Base-by-base conservation (phyloP, 2,888 invertebrate species). In the Polydrusus cervinus region DNA sequence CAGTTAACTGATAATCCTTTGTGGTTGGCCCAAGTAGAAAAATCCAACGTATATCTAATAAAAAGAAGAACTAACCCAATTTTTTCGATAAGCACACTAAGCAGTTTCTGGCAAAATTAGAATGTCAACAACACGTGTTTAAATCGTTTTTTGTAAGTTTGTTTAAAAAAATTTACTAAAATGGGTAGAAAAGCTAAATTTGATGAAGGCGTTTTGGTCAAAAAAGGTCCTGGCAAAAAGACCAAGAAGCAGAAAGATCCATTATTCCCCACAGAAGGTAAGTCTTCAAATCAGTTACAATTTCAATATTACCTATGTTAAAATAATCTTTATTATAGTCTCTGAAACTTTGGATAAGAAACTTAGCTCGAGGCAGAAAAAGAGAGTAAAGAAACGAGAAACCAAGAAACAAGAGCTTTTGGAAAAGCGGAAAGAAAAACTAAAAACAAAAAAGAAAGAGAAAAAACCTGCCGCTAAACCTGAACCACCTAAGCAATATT, bases 101-200 rank as follows among this genome's bases (percentile, higher is more conserved):
- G n/a, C n/a, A n/a, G n/a, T n/a, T n/a, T n/a, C n/a, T n/a, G n/a
- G n/a, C n/a, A n/a, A 34, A 34, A 7, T 2, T 5, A 53, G 1
- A 53, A 53, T 40, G 57, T 60, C 57, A 60, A 60, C 57, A 60
- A 60, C 57, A 60, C 57, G 57, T 60, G 57, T 38, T 16, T 38
- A 60, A 40, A 0, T 10, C 25, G 25, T 11, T 1, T 53, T 20
- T 55, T 38, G 0, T 1, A 18, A 16, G 16, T 18, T 60, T 60
- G 8, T 40, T 60, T 38, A 0, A 60, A 38, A 60, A 60, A 18
- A 18, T 16, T 38, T 11, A 18, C 9, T 18, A 76, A 82, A 83
- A 97, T 97, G 97, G 96, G 96, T 78, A 90, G 96, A 51, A 96
- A 95, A 88, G 95, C 94, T 5, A 93, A 94, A 83, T 96, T 93